phyloP scores from a whole-genome alignment of 2,888 invertebrate genomes.

The Noctua janthina region DNA sequence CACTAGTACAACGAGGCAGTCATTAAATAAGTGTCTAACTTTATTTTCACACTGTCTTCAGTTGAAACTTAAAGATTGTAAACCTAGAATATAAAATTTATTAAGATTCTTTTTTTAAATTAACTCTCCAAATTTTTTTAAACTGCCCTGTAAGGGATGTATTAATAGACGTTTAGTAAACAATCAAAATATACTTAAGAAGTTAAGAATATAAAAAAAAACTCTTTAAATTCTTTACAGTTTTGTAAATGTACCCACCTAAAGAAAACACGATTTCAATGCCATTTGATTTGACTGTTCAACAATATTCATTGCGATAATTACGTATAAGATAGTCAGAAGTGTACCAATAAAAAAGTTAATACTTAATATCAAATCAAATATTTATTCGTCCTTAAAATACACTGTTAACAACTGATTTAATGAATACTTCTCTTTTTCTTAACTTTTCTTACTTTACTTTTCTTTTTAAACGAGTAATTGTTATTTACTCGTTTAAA shows the following conservation, averaged over 20 bases:
- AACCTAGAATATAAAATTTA: not conserved
- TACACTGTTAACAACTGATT: too few species aligned
- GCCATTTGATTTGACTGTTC: not conserved
- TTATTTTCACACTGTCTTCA: not conserved
- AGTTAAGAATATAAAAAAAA: not conserved
- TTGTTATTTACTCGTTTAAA: too few species aligned
- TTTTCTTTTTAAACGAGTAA: too few species aligned
- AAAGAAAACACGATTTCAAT: not conserved
- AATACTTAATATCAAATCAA: too few species aligned
- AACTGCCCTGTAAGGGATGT: too few species aligned
- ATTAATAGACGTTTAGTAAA: not conserved
- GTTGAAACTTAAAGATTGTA: not conserved
- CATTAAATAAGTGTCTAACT: not conserved
- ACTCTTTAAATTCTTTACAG: not conserved
- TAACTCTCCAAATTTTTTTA: not conserved
- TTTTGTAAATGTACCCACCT: not conserved
- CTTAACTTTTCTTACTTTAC: too few species aligned
- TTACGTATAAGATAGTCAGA: not conserved
- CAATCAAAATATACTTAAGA: not conserved
- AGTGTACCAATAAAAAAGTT: too few species aligned
- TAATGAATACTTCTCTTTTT: too few species aligned
- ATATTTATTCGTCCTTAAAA: too few species aligned
- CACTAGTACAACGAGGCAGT: too few species aligned
- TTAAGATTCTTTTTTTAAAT: not conserved
- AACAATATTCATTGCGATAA: not conserved